Conservation (phyloP, 2,888 invertebrate genomes). For the Meteorus colon region DNA sequence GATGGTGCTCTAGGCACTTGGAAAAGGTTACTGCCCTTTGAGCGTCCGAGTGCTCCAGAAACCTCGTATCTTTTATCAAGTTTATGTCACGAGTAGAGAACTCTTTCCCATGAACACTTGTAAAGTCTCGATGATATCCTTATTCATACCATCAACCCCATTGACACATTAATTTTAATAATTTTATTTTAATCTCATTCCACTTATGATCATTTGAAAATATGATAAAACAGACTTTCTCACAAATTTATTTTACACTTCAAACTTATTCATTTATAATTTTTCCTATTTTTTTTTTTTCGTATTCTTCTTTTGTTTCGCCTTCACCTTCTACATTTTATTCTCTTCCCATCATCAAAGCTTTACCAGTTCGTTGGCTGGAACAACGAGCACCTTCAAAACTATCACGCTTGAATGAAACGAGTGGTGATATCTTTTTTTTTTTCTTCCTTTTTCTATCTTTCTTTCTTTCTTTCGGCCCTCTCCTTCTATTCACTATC, state of each 20-base stretch:
- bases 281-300: not conserved
- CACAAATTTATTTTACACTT: not conserved
- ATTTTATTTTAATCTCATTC: not conserved
- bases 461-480: not conserved
- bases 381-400: slow-evolving; percentile 63
- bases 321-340: slow-evolving; percentile 5
- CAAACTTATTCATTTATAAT: not conserved
- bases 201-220: not conserved
- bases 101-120: not conserved
- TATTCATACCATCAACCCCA: slow-evolving; percentile 6
- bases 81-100: slow-evolving; percentile 13
- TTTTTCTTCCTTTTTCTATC: not conserved
- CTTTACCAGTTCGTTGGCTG: slow-evolving; percentile 62
- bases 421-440: slow-evolving; percentile 33
- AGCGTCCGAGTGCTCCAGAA: slow-evolving; percentile 44
- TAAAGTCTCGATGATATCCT: not conserved
- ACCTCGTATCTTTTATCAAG: slow-evolving; percentile 35
- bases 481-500: not conserved
- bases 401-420: slow-evolving; percentile 61
- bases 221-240: not conserved
- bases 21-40: slow-evolving; percentile 47
- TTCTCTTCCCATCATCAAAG: slow-evolving; percentile 54
- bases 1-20: slow-evolving; percentile 2
- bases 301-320: not conserved
- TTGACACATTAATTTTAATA: not conserved